phyloP scores from a whole-genome alignment of 30 jellyfish, hydroid and myxozoan species.

The Turritopsis dohrnii region DNA sequence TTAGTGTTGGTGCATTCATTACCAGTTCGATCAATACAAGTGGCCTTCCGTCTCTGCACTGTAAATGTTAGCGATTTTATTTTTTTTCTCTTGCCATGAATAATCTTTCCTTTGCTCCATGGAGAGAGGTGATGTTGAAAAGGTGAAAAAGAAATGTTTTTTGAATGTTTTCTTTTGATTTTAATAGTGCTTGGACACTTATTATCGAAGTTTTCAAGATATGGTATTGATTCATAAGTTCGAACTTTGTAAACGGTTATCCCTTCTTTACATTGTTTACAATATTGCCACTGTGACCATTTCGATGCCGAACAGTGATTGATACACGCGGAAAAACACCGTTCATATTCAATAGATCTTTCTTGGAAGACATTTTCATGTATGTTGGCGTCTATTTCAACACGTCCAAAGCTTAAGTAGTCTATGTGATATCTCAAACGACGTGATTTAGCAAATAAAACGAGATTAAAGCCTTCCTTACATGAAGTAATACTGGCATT shows the following conservation, averaged over 20 bases:
- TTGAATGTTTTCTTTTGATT: not conserved
- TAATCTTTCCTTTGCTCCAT: slow-evolving; percentile 3
- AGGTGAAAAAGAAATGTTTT: not conserved
- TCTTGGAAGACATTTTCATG: not conserved
- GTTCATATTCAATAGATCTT: not conserved
- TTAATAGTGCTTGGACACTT: not conserved
- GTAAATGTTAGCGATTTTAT: not conserved
- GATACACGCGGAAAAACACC: not conserved
- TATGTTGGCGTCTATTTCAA: not conserved
- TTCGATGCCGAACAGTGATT: not conserved
- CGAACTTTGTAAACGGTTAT: not conserved
- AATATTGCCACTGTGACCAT: slow-evolving; percentile 5
- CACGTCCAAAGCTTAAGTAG: not conserved
- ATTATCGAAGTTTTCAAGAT: not conserved
- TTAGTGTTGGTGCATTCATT: not conserved
- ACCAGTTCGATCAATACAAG: not conserved
- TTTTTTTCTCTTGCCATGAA: not conserved
- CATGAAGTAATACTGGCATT: not conserved
- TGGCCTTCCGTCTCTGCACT: not conserved
- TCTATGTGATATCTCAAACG: not conserved
- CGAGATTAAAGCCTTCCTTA: not conserved
- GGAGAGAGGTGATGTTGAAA: not conserved
- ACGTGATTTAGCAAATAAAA: slow-evolving; percentile 8
- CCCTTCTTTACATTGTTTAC: not conserved
- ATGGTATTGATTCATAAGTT: not conserved